Conservation (phyloP, 2,888 invertebrate species). For the Rambutsinella grinnellia region DNA sequence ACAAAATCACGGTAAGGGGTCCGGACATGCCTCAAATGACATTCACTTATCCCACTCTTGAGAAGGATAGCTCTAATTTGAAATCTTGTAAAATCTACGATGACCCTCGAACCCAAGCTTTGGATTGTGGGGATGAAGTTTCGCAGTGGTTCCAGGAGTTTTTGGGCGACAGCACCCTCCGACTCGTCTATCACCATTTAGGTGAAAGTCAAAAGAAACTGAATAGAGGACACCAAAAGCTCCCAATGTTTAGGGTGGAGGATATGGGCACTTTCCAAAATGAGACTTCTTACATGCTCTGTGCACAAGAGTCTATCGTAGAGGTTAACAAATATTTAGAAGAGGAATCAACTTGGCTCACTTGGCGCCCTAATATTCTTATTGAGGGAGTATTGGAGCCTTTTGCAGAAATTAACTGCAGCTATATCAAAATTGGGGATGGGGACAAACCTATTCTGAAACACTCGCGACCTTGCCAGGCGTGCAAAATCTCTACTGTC, state of each 20-base stretch:
- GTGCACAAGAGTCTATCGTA: constrained; percentile 55
- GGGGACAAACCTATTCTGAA: constrained; percentile 55
- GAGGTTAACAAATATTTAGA: constrained; percentile 51
- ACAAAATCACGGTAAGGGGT: constrained; percentile 58
- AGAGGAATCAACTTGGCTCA: constrained; percentile 56
- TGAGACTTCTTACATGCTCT: constrained; percentile 53
- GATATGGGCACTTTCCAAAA: constrained; percentile 61
- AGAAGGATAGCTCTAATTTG: constrained; percentile 27
- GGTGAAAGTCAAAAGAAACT: too few species aligned
- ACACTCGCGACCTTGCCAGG: constrained; percentile 50
- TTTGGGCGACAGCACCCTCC: constrained; percentile 41
- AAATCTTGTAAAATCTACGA: constrained; percentile 68
- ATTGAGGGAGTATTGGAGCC: constrained; percentile 54
- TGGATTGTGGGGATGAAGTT: constrained; percentile 81
- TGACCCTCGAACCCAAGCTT: constrained; percentile 72
- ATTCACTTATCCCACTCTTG: constrained; percentile 44
- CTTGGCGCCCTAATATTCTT: constrained; percentile 58
- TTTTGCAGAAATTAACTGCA: constrained; percentile 59
- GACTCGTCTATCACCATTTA: constrained; percentile 56
- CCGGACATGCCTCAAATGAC: constrained; percentile 58
- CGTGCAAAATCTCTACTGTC: too few species aligned
- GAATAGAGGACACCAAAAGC: too few species aligned
- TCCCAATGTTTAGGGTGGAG: too few species aligned
- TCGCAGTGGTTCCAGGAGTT: constrained; percentile 80
- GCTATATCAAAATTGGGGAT: constrained; percentile 53